A percentile compares a stretch with the other conserved stretches of the same genome.
phyloP scores from a whole-genome alignment of 2,797 vertebrate species.

The Anniella stebbinsi region DNA sequence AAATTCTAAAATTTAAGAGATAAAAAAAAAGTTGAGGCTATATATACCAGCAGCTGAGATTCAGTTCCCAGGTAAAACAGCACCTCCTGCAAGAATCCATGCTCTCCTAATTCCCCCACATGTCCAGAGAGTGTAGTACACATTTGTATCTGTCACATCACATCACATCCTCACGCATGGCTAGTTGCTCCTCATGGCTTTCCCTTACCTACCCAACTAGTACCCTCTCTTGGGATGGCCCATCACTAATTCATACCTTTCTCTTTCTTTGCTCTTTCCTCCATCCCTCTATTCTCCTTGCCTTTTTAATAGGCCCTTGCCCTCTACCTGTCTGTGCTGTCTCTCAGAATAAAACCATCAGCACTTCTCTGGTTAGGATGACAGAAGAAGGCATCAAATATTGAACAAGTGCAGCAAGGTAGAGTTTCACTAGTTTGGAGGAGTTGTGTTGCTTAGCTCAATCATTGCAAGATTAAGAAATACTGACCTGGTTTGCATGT shows the following conservation, averaged over 20 bases:
- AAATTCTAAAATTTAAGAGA: neutral
- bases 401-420: neutral
- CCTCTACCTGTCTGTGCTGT: slow-evolving; percentile 7
- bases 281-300: neutral
- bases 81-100: neutral
- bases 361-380: slow-evolving; percentile 11
- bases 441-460: neutral
- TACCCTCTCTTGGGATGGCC: slow-evolving; percentile 43
- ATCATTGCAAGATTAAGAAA: neutral
- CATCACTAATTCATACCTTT: slow-evolving; percentile 40
- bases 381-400: slow-evolving; percentile 2
- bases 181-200: slow-evolving; percentile 45
- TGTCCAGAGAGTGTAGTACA: slow-evolving; percentile 27
- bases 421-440: neutral
- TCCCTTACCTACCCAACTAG: slow-evolving; percentile 43
- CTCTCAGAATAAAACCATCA: slow-evolving; percentile 27
- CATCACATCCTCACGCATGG: slow-evolving; percentile 48
- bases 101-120: slow-evolving; percentile 26
- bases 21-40: neutral
- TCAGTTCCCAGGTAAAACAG: neutral
- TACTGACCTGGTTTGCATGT: neutral
- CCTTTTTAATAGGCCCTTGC: slow-evolving; percentile 15
- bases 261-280: slow-evolving; percentile 43
- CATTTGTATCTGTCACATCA: slow-evolving; percentile 71
- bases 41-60: neutral